Conservation (phyloP, 2,888 invertebrate genomes). For the Microchrysa polita region DNA sequence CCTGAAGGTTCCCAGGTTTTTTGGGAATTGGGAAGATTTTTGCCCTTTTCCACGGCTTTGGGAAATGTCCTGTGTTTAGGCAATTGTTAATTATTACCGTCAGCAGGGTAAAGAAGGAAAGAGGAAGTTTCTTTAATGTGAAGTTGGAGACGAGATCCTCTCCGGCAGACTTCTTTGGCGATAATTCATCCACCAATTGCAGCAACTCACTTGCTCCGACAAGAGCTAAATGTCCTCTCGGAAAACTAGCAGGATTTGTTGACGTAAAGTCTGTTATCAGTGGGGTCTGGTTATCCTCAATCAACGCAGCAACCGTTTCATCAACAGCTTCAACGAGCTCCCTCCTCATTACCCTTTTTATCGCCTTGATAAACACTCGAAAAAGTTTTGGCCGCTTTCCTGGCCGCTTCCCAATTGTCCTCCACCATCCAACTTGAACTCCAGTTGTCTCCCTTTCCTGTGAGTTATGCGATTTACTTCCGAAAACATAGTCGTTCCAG, state of each 20-base stretch:
- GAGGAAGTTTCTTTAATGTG: no score
- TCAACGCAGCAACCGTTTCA: background rate
- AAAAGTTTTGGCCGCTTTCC: background rate
- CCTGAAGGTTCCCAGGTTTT: no score
- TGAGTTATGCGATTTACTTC: background rate
- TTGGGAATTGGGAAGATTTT: no score
- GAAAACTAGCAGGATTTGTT: background rate
- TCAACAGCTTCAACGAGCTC: background rate
- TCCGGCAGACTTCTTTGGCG: background rate
- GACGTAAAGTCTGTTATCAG: background rate
- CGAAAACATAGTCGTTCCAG: background rate
- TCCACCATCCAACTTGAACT: background rate
- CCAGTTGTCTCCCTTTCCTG: background rate
- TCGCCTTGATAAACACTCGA: background rate
- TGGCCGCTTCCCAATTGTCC: background rate
- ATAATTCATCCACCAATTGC: background rate
- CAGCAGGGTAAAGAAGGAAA: no score
- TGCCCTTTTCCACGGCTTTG: no score
- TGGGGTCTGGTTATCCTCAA: background rate
- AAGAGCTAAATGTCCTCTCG: background rate
- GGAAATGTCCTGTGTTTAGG: no score
- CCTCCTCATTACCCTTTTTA: background rate
- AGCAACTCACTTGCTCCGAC: background rate
- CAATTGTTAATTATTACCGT: no score
- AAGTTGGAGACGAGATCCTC: background rate